Base-by-base conservation (phyloP, 2,888 invertebrate genomes). In the Brachypterus glaber region DNA sequence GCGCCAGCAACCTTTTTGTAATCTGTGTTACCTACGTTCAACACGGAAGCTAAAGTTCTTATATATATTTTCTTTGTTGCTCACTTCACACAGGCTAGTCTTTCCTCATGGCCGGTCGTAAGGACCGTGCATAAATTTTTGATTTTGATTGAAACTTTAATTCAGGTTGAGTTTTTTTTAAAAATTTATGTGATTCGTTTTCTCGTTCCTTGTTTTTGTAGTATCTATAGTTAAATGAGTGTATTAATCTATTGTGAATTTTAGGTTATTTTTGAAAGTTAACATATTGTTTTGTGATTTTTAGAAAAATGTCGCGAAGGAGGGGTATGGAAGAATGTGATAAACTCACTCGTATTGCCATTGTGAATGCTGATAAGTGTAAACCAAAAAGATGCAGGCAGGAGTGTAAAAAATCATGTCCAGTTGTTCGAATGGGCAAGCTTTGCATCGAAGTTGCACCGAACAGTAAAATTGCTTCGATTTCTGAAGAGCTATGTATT, bases 361-460 rank as follows among this genome's bases (percentile, higher is more conserved):
- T 97, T 57, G 95, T 97, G 46, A 96, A 90, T 67, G 82, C 85
- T 50, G 98, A 98, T 71, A 91, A 93, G 60, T 98, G 98, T 69
- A 98, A 98, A 66, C 98, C 98, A 2, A 98, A 98, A 69, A 77
- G 96, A 74, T 98, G 98, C 70, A 81, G 95, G 39, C 96, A 97
- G 66, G 96, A 97, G 60, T 98, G 98, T 70, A 98, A 98, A 64
- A 90, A 92, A 60, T 90, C 91, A 36, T 99, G 98, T 67, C 98
- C 98, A 1, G 97, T 98, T 39, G 96, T 96, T 43, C 79, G 97
- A 51, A 96, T 96, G 92, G 98, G 97, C 60, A 98, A 98, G 68
- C 77, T 97, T 26, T 99, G 98, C 66, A 98, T 98, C 58, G 96
- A 98, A 74, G 98, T 98, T 27, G 79, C 82, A 30, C 85, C 95